A percentile compares a stretch with the other conserved stretches of the same genome.
These are phyloP conservation scores for Hirtodrosophila duncani DNA, from an alignment of 2,888 invertebrate genomes.

Conservation along the genomic window DNA sequence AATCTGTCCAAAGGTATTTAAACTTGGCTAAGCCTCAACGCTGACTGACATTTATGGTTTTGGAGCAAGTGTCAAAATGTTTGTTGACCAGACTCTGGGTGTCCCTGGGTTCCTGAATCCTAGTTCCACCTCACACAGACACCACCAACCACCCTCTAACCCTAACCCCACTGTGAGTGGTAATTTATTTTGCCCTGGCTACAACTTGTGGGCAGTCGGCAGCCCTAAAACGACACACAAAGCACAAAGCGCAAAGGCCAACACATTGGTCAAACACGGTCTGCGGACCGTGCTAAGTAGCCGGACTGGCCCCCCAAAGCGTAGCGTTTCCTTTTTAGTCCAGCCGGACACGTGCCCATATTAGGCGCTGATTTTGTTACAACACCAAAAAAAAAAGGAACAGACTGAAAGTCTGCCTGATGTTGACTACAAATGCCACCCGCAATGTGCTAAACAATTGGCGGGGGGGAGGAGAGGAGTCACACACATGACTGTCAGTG, in stretches of 20 bases:
- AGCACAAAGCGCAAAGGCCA: too few relatives aligned
- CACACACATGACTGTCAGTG: too few relatives aligned
- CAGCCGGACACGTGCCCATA: conserved; percentile 47
- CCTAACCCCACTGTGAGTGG: conserved; percentile 38
- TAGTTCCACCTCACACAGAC: background rate
- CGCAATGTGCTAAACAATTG: conserved; percentile 41
- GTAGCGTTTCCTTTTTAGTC: too few relatives aligned
- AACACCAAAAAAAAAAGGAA: conserved; percentile 3
- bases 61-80: conserved; percentile 75
- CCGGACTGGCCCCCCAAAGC: too few relatives aligned
- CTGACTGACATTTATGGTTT: conserved; percentile 76
- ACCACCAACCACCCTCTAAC: background rate
- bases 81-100: conserved; percentile 58
- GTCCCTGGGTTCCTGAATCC: conserved; percentile 1
- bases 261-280: too few relatives aligned
- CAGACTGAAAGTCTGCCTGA: conserved; percentile 36
- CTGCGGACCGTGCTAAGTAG: too few relatives aligned
- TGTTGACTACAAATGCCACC: conserved; percentile 53
- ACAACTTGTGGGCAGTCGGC: conserved; percentile 21
- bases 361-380: conserved; percentile 55
- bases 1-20: conserved; percentile 77
- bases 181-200: conserved; percentile 72
- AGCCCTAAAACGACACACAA: conserved; percentile 33
- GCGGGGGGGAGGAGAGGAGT: too few relatives aligned
- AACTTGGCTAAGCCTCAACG: conserved; percentile 75